These are phyloP conservation scores for Drosophila cracens DNA, from an alignment of 2,888 invertebrate genomes.

Conservation along the genomic window DNA sequence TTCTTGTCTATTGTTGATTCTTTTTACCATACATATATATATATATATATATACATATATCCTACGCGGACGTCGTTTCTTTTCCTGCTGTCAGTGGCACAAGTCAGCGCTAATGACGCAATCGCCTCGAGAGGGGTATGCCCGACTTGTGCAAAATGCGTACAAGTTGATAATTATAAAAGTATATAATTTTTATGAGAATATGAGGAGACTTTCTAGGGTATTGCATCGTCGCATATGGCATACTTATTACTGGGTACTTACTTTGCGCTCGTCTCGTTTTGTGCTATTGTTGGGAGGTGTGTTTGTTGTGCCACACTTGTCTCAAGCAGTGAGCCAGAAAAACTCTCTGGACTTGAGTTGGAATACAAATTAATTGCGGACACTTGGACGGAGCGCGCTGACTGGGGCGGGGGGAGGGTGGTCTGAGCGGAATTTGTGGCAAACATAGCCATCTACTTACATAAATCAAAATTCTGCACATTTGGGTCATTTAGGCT, in stretches of 20 bases:
- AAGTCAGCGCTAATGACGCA: constrained; percentile 43
- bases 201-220: background rate
- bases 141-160: background rate
- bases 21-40: constrained; percentile 17
- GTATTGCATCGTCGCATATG: constrained; percentile 4
- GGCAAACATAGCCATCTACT: constrained; percentile 19
- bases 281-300: constrained; percentile 38
- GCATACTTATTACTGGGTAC: background rate
- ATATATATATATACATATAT: constrained; percentile 12
- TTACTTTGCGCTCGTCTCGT: background rate
- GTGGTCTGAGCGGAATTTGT: background rate
- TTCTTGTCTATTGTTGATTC: constrained; percentile 46
- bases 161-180: background rate
- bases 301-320: constrained; percentile 57
- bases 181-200: background rate
- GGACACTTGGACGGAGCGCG: constrained; percentile 38
- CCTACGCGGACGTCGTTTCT: background rate
- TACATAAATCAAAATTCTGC: constrained; percentile 65
- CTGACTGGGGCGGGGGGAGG: background rate
- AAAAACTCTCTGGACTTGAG: constrained; percentile 28
- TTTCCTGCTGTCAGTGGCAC: constrained; percentile 1
- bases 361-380: constrained; percentile 59
- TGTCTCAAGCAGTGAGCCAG: constrained; percentile 30
- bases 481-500: constrained; percentile 58
- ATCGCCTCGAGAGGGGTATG: constrained; percentile 10